Evolutionary conservation across 2,888 invertebrate species (phyloP).

Genomic region (Protodeltote pygarga): DNA sequence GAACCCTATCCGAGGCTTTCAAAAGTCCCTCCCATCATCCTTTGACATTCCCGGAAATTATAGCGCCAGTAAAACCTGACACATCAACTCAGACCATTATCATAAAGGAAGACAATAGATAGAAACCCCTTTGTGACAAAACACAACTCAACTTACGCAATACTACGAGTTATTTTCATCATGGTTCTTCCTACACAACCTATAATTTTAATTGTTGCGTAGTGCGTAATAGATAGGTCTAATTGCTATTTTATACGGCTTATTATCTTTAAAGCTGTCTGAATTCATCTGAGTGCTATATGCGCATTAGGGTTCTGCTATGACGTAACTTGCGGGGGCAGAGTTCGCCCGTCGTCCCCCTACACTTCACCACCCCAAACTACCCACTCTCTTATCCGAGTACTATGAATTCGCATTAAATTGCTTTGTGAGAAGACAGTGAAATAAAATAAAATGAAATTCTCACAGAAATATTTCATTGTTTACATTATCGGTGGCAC

Average conservation of each 20-base stretch:
- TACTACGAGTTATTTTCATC: constrained; percentile 12
- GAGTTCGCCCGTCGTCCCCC: constrained; percentile 28
- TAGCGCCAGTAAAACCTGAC: constrained; percentile 2
- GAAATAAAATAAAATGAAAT: too few relatives aligned
- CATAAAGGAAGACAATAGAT: background rate
- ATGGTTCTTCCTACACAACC: constrained; percentile 6
- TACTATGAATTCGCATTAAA: constrained; percentile 57
- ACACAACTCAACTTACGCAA: constrained; percentile 18
- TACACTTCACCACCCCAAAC: constrained; percentile 24
- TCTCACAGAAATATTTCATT: too few relatives aligned
- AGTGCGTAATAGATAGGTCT: constrained; percentile 2
- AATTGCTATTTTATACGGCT: constrained; percentile 22
- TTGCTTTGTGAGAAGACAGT: too few relatives aligned
- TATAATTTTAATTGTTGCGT: constrained; percentile 1
- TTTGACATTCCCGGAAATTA: constrained; percentile 11
- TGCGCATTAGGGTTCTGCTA: constrained; percentile 43
- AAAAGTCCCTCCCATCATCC: constrained; percentile 8
- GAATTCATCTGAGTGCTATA: constrained; percentile 48
- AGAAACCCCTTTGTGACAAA: background rate
- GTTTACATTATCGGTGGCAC: too few relatives aligned
- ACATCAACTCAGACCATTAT: constrained; percentile 3
- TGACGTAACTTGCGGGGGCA: constrained; percentile 59
- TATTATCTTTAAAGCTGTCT: constrained; percentile 27
- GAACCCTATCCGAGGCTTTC: too few relatives aligned
- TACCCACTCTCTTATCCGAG: constrained; percentile 46